Percentiles rank a stretch among this genome's conserved stretches.
Evolutionary conservation across 1,140 invertebrate species (phyloP).

Genomic region (Nephila pilipes): DNA sequence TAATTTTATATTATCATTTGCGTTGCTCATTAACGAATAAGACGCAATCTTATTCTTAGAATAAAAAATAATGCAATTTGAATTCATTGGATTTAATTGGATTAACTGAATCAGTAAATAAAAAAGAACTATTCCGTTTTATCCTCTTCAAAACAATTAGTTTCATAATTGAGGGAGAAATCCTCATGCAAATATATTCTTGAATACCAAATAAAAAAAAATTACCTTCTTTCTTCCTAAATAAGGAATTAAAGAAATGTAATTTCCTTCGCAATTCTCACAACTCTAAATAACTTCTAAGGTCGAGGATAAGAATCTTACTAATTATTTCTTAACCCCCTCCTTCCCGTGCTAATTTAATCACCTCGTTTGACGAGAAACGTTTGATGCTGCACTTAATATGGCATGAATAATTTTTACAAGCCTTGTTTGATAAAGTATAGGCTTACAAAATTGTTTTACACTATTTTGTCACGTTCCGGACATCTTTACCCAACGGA

Average conservation of each 20-base stretch:
- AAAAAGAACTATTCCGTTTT: neutral
- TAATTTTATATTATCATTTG: no score
- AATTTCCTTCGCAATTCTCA: neutral
- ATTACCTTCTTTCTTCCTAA: neutral
- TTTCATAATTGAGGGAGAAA: neutral
- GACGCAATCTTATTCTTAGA: no score
- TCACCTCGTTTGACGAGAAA: conserved; percentile 17
- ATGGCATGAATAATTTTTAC: conserved; percentile 54
- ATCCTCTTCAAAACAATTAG: neutral
- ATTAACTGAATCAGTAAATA: neutral
- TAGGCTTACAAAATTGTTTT: conserved; percentile 4
- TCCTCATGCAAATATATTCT: neutral
- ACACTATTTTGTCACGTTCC: conserved; percentile 58
- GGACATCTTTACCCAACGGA: conserved; percentile 46
- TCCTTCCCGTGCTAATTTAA: neutral
- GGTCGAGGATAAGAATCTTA: neutral
- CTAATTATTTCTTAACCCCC: conserved; percentile 46
- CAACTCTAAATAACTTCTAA: neutral
- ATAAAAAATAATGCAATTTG: no score
- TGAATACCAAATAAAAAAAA: neutral
- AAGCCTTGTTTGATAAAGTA: conserved; percentile 56
- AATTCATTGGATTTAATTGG: neutral
- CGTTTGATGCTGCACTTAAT: conserved; percentile 46
- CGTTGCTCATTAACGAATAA: no score
- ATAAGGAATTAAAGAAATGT: neutral